Evolutionary conservation across 2,113 vertebrate genomes (phyloP).

Genomic region (Rutilus rutilus): DNA sequence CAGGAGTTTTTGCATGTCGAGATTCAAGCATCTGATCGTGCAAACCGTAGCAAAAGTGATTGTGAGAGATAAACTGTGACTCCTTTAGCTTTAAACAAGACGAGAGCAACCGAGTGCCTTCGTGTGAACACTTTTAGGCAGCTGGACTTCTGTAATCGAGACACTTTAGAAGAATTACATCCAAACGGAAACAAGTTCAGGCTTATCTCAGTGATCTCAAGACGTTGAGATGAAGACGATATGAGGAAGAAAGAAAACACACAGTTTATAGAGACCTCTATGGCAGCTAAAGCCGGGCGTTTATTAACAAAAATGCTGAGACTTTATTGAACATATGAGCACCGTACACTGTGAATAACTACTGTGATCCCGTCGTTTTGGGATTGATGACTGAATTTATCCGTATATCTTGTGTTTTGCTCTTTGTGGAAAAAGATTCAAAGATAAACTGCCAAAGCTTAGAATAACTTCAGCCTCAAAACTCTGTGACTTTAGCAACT

Average conservation of each 20-base stretch:
- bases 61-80: constrained; percentile 56
- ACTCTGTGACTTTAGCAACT: not conserved
- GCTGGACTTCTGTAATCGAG: constrained; percentile 17
- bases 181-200: not conserved
- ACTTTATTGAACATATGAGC: not conserved
- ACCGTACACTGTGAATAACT: constrained; percentile 22
- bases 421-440: not conserved
- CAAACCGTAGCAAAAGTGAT: not conserved
- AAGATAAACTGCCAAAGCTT: constrained; percentile 31
- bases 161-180: not conserved
- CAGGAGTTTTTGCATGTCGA: constrained; percentile 27
- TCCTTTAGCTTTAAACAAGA: constrained; percentile 35
- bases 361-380: not conserved
- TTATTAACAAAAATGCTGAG: not conserved
- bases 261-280: not conserved
- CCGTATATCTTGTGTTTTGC: not conserved
- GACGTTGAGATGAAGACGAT: not conserved
- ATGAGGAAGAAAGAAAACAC: not conserved
- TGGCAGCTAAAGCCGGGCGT: not conserved
- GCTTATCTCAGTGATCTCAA: not conserved
- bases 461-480: constrained; percentile 3
- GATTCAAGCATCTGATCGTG: not conserved
- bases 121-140: constrained; percentile 43
- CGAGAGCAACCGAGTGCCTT: constrained; percentile 68
- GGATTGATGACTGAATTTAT: not conserved